phyloP scores from a whole-genome alignment of 2,113 vertebrate species.

The Miniopterus natalensis region DNA sequence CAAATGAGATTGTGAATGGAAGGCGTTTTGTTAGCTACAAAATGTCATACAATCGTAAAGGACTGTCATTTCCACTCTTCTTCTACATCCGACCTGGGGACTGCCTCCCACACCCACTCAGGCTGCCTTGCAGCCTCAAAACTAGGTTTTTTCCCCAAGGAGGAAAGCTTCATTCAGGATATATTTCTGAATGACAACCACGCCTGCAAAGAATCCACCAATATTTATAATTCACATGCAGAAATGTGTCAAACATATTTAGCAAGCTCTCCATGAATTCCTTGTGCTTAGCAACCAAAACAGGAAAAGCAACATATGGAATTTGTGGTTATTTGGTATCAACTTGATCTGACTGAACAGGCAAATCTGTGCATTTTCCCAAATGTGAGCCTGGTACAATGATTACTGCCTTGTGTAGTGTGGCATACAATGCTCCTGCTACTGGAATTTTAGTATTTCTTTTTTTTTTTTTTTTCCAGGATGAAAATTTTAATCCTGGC shows the following conservation, averaged over 20 bases:
- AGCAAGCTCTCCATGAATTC: constrained; percentile 78
- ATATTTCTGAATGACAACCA: constrained; percentile 81
- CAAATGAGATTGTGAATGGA: background rate
- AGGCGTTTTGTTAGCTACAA: background rate
- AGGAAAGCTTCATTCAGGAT: constrained; percentile 47
- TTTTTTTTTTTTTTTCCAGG: background rate
- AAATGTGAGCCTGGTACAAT: constrained; percentile 46
- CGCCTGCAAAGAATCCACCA: constrained; percentile 83
- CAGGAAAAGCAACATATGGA: constrained; percentile 85
- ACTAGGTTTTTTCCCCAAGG: background rate
- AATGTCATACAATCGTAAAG: background rate
- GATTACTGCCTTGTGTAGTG: background rate
- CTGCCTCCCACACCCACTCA: background rate
- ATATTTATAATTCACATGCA: constrained; percentile 87
- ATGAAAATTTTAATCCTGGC: constrained; percentile 36
- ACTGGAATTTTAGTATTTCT: constrained; percentile 37
- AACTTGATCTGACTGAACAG: constrained; percentile 75
- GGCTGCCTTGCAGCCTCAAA: background rate
- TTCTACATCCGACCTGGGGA: too few species aligned
- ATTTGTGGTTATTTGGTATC: constrained; percentile 82
- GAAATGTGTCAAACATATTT: constrained; percentile 86
- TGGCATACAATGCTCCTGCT: constrained; percentile 33
- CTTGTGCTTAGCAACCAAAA: constrained; percentile 84
- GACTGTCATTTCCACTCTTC: background rate
- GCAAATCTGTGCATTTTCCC: constrained; percentile 58